Percentiles rank a stretch among this genome's conserved stretches.
Evolutionary conservation across 2,888 invertebrate genomes (phyloP).

Genomic region (Agonopterix alstromeriana): DNA sequence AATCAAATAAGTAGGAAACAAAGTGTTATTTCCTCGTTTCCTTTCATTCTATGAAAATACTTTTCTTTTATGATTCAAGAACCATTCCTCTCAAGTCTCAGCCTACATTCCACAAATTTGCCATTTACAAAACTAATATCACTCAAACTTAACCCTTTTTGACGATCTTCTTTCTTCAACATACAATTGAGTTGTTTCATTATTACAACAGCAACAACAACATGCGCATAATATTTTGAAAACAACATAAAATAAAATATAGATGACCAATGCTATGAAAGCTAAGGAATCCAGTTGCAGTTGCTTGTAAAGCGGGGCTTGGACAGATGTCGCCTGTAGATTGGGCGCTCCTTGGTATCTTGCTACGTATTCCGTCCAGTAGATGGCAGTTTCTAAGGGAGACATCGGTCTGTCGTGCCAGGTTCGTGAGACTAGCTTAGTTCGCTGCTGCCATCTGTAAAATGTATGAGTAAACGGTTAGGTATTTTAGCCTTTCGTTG

Average conservation of each 20-base stretch:
- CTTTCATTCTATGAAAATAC: too few species aligned
- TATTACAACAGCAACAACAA: slow-evolving; percentile 54
- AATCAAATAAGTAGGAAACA: too few species aligned
- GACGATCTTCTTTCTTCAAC: slow-evolving; percentile 38
- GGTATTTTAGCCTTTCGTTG: too few species aligned
- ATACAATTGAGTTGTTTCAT: slow-evolving; percentile 19
- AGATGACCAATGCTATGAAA: slow-evolving; percentile 47
- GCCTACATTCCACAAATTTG: too few species aligned
- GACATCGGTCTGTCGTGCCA: slow-evolving; percentile 74
- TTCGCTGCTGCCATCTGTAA: slow-evolving; percentile 54
- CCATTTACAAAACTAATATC: slow-evolving; percentile 6
- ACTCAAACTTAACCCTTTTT: slow-evolving; percentile 67
- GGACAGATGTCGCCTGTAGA: slow-evolving; percentile 46
- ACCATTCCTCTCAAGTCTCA: too few species aligned
- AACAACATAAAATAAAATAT: slow-evolving; percentile 42
- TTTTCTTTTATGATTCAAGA: too few species aligned
- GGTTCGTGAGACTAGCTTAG: slow-evolving; percentile 57
- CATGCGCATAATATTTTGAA: slow-evolving; percentile 48
- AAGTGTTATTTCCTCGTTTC: too few species aligned
- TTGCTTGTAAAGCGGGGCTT: slow-evolving; percentile 52
- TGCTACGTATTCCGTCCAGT: slow-evolving; percentile 77
- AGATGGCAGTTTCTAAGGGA: slow-evolving; percentile 72
- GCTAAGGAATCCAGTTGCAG: slow-evolving; percentile 59
- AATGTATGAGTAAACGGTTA: neutral
- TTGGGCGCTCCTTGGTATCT: slow-evolving; percentile 60